Evolutionary conservation across 2,888 invertebrate genomes (phyloP), one percentile per base, ranked within the genome.

Genomic region (Limnephilus marmoratus): DNA sequence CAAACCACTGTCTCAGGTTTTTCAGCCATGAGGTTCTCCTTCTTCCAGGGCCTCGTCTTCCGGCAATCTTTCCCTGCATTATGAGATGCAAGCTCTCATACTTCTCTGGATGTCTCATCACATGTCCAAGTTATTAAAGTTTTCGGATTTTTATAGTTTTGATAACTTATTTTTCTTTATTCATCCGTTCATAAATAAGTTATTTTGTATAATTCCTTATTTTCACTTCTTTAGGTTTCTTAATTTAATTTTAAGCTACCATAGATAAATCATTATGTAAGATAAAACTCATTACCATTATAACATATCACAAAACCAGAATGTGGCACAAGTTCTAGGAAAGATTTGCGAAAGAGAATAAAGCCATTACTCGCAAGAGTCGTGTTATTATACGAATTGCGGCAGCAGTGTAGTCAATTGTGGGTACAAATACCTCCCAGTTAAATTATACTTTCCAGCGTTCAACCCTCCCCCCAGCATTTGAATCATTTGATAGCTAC

Each of bases 401-500:
- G 31, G 34, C 82, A 34, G 34, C 31, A 34, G 82, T 29, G 82
- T 34, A 82, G 82, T 82, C 82, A 82, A 82, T 82, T 82, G 34
- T 12, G 82, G 82, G 82, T 18, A 82, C 82, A 82, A 82, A 82
- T 34, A 82, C 82, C 68, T 68, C 68, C 4, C 82, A 31, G 82
- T 31, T 31, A 82, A 82, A 82, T 31, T 82, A 82, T 82, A 34
- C 82, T 82, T 68, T 68, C 24, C 68, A 24, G 7, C 68, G 68
- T 24, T 68, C 68, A 68, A 68, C 68, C 68, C 68, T 68, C 68
- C 68, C 68, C 68, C 68, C 68, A 68, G 24, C 68, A 68, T 68
- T 68, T 68, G 68, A 68, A 82, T 34, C 68, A 81, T 41, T 41
- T n/a, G 34, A 31, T 68, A 37, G 68, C 87, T 87, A 53, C 87